Evolutionary conservation across 2,888 invertebrate species (phyloP), one percentile per base, ranked within the genome.

Genomic region (Rotaria sp.): DNA sequence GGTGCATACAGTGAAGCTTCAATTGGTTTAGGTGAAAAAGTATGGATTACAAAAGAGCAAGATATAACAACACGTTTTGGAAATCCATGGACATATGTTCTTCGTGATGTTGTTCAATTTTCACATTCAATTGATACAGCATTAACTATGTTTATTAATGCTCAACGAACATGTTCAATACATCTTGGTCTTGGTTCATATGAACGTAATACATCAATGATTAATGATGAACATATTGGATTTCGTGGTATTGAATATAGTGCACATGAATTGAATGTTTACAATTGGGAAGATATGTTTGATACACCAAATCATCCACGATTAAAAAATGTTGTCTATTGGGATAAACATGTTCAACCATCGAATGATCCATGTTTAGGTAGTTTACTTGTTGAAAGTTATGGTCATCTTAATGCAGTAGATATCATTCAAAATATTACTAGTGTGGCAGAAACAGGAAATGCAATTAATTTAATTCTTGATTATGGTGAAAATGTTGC

Each of bases 321-420:
- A 24, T 26, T 75, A 4, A 75, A 75, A 75, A 21, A 45, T 75
- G 75, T 45, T 26, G 45, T 75, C 75, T 75, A 75, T 41, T 75
- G 75, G 75, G 75, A 75, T 41, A 75, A 45, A 75, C 45, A 75
- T 75, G 75, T 75, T 26, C 75, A 75, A 45, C 75, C 75, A 41
- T 75, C 75, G 2, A 18, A 75, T n/a, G 45, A 75, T 75, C 38
- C 75, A 75, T 75, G 75, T 45, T 75, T 75, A 75, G 38, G 41
- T 24, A 38, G 75, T 75, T 75, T 75, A 45, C 8, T 75, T 24
- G 24, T 21, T 10, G 21, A 41, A 24, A 8, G n/a, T n/a, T 75
- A 75, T 75, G 75, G 75, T 41, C 38, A 41, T 26, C n/a, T 75
- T 21, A 38, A 24, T 75, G 18, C 75, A 24, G 41, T 4, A 75